Percentiles rank a stretch among this genome's conserved stretches.
phyloP scores from a whole-genome alignment of 2,888 invertebrate species.

The Pimpla rufipes region DNA sequence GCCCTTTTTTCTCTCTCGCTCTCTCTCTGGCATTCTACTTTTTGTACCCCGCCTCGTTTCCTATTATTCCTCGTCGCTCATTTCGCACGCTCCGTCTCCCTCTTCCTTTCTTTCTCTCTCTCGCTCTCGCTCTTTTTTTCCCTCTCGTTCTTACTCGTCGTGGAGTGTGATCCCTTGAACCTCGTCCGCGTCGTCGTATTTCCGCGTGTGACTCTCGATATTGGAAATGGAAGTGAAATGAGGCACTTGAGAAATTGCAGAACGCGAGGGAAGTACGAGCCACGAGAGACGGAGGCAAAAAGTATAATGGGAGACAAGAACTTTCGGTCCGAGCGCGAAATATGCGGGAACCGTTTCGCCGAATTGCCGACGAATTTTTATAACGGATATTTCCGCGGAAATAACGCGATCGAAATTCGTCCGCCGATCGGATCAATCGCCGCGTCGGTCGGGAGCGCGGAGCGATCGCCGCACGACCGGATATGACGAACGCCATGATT shows the following conservation, averaged over 20 bases:
- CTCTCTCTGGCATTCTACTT: neutral
- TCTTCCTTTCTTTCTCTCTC: too few relatives aligned
- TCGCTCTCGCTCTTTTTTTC: constrained; percentile 1
- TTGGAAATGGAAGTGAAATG: constrained; percentile 53
- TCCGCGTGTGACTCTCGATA: constrained; percentile 47
- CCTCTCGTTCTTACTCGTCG: constrained; percentile 7
- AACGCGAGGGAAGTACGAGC: neutral
- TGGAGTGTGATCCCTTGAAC: constrained; percentile 53
- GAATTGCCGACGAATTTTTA: constrained; percentile 31
- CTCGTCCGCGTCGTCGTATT: constrained; percentile 39
- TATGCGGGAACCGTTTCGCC: constrained; percentile 5
- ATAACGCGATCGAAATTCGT: too few relatives aligned
- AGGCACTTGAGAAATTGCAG: neutral
- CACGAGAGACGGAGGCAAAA: neutral
- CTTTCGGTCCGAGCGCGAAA: constrained; percentile 20
- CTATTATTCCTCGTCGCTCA: constrained; percentile 29
- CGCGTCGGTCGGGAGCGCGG: neutral
- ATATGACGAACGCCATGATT: constrained; percentile 31
- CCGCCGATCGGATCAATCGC: constrained; percentile 41
- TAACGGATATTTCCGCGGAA: constrained; percentile 18
- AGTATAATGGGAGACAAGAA: constrained; percentile 9
- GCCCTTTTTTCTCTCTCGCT: neutral
- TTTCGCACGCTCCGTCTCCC: constrained; percentile 1
- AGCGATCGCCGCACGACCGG: constrained; percentile 8
- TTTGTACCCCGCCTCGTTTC: constrained; percentile 25